Percentiles rank a stretch among this genome's conserved stretches.
These are phyloP conservation scores for Crambe crambe DNA, from an alignment of 37 sponge, comb jelly and placozoan species.

Conservation along the genomic window DNA sequence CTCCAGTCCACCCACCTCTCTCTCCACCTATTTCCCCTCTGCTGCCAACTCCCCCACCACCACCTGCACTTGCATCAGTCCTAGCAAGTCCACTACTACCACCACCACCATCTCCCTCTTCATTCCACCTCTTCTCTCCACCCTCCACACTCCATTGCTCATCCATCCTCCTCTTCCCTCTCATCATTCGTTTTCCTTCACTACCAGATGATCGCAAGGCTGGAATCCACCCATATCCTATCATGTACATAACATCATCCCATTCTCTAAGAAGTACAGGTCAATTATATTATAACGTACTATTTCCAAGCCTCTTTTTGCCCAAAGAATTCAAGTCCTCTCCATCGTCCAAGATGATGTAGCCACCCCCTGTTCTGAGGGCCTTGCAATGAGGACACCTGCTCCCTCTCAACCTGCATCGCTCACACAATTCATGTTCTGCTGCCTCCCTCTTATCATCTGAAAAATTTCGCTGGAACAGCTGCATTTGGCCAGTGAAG, in stretches of 20 bases:
- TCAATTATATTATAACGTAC: neutral
- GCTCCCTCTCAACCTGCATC: constrained; percentile 60
- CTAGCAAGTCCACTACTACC: neutral
- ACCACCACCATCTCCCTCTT: constrained; percentile 2
- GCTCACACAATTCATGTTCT: constrained; percentile 53
- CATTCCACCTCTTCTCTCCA: neutral
- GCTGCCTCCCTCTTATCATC: constrained; percentile 35
- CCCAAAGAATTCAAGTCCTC: neutral
- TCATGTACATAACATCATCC: neutral
- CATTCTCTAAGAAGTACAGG: neutral
- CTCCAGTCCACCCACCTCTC: neutral
- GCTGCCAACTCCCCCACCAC: neutral
- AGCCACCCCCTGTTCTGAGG: constrained; percentile 81
- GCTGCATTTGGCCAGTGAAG: constrained; percentile 50
- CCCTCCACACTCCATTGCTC: neutral
- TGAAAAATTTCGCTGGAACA: neutral
- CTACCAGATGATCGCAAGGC: neutral
- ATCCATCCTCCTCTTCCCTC: neutral
- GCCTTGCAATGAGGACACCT: constrained; percentile 65
- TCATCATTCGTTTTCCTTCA: neutral
- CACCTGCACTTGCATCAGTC: neutral
- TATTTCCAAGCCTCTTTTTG: neutral
- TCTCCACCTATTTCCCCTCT: neutral
- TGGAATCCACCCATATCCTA: neutral
- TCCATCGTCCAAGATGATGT: constrained; percentile 74